Percentiles rank a stretch among this genome's conserved stretches.
phyloP scores from a whole-genome alignment of 2,797 vertebrate species.

The Periophthalmus magnuspinnatus region DNA sequence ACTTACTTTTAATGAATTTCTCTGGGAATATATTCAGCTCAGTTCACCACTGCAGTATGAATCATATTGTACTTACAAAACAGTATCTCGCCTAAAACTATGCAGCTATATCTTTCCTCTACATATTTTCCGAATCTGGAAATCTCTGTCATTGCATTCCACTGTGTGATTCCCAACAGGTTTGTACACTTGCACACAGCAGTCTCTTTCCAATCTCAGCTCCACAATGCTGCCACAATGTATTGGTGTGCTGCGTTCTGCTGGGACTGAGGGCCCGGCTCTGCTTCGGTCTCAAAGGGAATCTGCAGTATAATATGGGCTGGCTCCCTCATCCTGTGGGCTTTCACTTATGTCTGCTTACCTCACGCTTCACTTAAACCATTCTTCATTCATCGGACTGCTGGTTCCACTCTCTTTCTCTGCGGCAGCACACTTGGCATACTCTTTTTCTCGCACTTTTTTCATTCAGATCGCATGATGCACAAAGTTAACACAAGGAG shows the following conservation, averaged over 20 bases:
- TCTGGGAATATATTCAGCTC: background rate
- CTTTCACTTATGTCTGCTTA: slow-evolving; percentile 30
- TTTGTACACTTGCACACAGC: slow-evolving; percentile 12
- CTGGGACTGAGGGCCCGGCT: slow-evolving; percentile 40
- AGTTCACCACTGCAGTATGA: background rate
- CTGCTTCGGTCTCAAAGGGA: slow-evolving; percentile 39
- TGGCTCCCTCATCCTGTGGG: slow-evolving; percentile 32
- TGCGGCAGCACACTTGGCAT: background rate
- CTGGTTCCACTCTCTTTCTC: slow-evolving; percentile 22
- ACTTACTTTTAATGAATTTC: background rate
- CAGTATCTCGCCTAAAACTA: background rate
- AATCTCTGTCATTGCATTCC: slow-evolving; percentile 9
- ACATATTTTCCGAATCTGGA: background rate
- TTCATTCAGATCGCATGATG: no score
- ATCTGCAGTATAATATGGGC: slow-evolving; percentile 48
- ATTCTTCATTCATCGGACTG: slow-evolving; percentile 20
- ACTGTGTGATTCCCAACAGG: slow-evolving; percentile 24
- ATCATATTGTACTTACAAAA: background rate
- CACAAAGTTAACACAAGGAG: no score
- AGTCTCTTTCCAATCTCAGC: slow-evolving; percentile 27
- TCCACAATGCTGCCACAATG: slow-evolving; percentile 55
- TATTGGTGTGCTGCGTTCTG: slow-evolving; percentile 48
- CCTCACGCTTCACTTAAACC: slow-evolving; percentile 29
- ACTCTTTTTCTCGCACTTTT: background rate
- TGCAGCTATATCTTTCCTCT: background rate